Conservation (phyloP, 2,888 invertebrate genomes). For the Enoplolaimus lenunculus region DNA sequence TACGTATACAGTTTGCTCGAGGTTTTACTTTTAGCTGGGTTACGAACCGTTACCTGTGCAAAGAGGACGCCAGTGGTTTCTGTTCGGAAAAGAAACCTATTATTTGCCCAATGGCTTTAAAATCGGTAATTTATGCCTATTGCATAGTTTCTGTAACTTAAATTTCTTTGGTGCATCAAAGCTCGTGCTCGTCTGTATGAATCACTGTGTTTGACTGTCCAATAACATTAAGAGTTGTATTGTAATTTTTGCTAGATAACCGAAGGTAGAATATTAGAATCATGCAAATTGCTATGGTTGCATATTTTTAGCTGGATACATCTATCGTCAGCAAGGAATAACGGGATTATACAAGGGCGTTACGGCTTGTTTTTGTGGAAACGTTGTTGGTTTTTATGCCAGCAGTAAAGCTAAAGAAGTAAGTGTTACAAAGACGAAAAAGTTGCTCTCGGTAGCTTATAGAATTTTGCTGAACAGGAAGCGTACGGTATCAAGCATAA, state of each 20-base stretch:
- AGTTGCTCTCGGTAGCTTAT: too few species aligned
- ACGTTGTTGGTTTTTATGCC: slow-evolving; percentile 28
- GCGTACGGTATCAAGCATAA: too few species aligned
- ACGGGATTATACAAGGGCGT: slow-evolving; percentile 33
- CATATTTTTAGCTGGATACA: slow-evolving; percentile 32
- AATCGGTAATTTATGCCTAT: slow-evolving; percentile 34
- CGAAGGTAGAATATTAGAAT: too few species aligned
- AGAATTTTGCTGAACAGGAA: too few species aligned
- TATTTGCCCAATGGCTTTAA: slow-evolving; percentile 36
- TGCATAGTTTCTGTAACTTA: too few species aligned
- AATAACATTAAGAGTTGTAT: too few species aligned
- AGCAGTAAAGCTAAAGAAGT: slow-evolving; percentile 23
- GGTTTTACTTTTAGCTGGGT: slow-evolving; percentile 30
- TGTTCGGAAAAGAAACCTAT: slow-evolving; percentile 34
- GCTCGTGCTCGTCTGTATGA: too few species aligned
- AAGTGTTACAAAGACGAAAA: slow-evolving; percentile 20
- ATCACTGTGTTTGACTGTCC: too few species aligned
- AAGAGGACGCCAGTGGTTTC: slow-evolving; percentile 28
- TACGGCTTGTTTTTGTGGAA: slow-evolving; percentile 29
- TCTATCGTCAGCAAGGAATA: slow-evolving; percentile 29
- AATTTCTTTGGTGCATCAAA: too few species aligned
- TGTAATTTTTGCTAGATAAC: too few species aligned
- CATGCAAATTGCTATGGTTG: too few species aligned
- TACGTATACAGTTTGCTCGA: too few species aligned
- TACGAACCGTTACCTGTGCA: slow-evolving; percentile 37